Conservation (phyloP, 2,797 vertebrate genomes). For the Huso huso region DNA sequence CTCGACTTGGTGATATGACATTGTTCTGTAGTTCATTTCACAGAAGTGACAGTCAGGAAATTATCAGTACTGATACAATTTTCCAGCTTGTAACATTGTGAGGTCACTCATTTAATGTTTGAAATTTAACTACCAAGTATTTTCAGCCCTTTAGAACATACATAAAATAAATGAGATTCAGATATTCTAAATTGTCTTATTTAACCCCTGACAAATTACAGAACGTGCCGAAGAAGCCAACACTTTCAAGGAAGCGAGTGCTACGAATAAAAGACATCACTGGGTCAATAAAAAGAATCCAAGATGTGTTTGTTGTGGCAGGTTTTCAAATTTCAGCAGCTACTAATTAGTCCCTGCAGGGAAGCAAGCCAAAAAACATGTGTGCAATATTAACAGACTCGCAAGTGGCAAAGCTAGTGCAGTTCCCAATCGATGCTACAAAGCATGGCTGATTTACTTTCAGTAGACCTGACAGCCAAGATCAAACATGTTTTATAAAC, state of each 20-base stretch:
- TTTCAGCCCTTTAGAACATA: neutral
- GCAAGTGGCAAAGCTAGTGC: neutral
- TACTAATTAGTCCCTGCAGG: neutral
- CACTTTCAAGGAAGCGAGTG: neutral
- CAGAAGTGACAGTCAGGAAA: too few species aligned
- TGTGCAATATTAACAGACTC: neutral
- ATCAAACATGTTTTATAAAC: neutral
- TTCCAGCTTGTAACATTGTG: too few species aligned
- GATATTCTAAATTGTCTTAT: neutral
- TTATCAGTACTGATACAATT: too few species aligned
- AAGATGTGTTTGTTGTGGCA: neutral
- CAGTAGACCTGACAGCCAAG: neutral
- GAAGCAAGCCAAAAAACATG: neutral
- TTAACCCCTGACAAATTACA: constrained; percentile 2
- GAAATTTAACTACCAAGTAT: neutral
- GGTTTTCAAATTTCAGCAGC: neutral
- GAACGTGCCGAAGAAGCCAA: neutral
- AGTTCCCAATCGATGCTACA: neutral
- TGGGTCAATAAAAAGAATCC: neutral
- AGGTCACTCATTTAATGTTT: too few species aligned
- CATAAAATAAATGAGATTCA: neutral
- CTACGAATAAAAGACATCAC: neutral
- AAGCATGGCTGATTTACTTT: neutral
- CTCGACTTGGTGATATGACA: too few species aligned
- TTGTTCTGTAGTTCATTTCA: too few species aligned